These are phyloP conservation scores for Thalassaphorura encarpata DNA, from an alignment of 1,140 invertebrate genomes.

Conservation along the genomic window DNA sequence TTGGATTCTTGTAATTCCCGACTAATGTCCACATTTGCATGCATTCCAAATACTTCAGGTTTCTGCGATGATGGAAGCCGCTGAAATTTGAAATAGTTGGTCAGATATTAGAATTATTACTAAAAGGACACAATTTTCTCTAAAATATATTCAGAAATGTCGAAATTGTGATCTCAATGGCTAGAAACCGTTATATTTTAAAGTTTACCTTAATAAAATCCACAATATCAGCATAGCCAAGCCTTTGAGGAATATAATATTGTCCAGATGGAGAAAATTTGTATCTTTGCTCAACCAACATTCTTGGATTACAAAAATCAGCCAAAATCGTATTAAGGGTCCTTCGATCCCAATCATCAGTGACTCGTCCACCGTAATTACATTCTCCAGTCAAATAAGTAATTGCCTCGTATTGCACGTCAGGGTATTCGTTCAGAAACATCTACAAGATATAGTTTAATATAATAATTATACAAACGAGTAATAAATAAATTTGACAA, in stretches of 20 bases:
- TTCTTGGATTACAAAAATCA: slow-evolving; percentile 27
- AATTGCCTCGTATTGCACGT: slow-evolving; percentile 46
- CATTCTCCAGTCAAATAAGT: slow-evolving; percentile 50
- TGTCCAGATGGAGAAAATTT: slow-evolving; percentile 42
- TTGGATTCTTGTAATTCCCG: slow-evolving; percentile 43
- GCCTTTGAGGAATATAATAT: slow-evolving; percentile 41
- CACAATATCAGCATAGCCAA: slow-evolving; percentile 40
- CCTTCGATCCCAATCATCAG: slow-evolving; percentile 47
- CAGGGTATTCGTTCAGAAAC: slow-evolving; percentile 45
- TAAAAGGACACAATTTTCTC: too few species aligned
- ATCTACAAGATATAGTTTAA: slow-evolving; percentile 33
- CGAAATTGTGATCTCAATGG: too few species aligned
- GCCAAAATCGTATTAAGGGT: slow-evolving; percentile 42
- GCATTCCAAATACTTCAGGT: slow-evolving; percentile 47
- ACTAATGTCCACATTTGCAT: slow-evolving; percentile 47
- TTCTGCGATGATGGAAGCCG: slow-evolving; percentile 41
- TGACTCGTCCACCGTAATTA: slow-evolving; percentile 51
- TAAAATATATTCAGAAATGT: too few species aligned
- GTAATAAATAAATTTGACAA: slow-evolving; percentile 50
- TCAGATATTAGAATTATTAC: not conserved
- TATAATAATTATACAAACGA: slow-evolving; percentile 41
- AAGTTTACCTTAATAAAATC: slow-evolving; percentile 39
- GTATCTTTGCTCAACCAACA: slow-evolving; percentile 39
- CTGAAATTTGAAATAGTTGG: slow-evolving; percentile 7
- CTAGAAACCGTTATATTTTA: not conserved